A percentile compares a stretch with the other conserved stretches of the same genome.
Evolutionary conservation across 2,113 vertebrate species (phyloP).

Genomic region (Dromas ardeola): DNA sequence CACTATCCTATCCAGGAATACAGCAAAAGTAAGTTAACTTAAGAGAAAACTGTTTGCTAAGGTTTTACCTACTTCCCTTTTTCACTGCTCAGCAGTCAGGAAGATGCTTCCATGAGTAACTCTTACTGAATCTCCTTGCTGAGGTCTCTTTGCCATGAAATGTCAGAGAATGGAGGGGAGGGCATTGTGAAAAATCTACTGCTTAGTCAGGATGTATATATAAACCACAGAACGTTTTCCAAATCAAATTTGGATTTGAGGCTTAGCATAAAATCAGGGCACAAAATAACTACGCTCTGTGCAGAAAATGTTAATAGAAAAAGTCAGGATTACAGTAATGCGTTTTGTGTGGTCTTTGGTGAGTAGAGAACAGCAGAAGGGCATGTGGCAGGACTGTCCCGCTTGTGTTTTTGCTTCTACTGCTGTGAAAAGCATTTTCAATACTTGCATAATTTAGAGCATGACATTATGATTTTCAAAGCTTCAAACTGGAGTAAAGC

Average conservation of each 20-base stretch:
- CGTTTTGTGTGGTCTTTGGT: not conserved
- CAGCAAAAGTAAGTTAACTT: not conserved
- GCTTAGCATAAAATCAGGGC: constrained; percentile 7
- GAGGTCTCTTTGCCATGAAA: not conserved
- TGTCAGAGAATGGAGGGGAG: not conserved
- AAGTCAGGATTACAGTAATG: not conserved
- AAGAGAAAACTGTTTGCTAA: not conserved
- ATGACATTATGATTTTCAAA: constrained; percentile 49
- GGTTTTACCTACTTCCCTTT: not conserved
- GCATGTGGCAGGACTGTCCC: not conserved
- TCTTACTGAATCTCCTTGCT: not conserved
- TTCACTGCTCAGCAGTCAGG: not conserved
- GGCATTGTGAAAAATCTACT: not conserved
- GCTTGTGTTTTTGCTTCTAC: constrained; percentile 11
- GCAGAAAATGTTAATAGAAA: not conserved
- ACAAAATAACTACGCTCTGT: not conserved
- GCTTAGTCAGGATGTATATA: not conserved
- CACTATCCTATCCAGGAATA: not conserved
- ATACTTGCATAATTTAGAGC: constrained; percentile 59
- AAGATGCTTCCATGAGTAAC: not conserved
- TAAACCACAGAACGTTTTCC: not conserved
- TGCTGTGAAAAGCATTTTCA: constrained; percentile 46
- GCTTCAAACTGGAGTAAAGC: constrained; percentile 27
- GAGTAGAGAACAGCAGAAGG: not conserved
- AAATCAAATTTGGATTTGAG: constrained; percentile 2